Evolutionary conservation across 37 sponge, comb jelly and placozoan species (phyloP), one percentile per base, ranked within the genome.

Genomic region (Beroe ovata): DNA sequence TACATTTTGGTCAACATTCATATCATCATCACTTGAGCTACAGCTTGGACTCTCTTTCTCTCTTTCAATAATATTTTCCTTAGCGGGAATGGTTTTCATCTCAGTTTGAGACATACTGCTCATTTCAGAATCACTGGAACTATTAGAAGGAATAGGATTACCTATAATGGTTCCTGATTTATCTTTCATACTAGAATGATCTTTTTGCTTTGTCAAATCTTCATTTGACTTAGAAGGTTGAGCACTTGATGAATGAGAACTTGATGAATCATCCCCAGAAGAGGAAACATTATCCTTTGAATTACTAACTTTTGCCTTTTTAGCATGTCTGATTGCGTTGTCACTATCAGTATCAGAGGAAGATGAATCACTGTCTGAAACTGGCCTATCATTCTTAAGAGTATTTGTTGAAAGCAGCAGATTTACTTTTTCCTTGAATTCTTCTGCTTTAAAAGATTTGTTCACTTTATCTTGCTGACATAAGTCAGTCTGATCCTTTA

Each of bases 361-460:
- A n/a, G 69, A 66, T 66, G 69, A 66, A 66, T 66, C 69, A 66
- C 69, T 29, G 30, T 66, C 69, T 34, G 69, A 66, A 18, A 14
- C 35, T 33, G 30, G 18, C 54, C 11, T 11, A 47, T 47, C 54
- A 47, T 47, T 47, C 6, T 47, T 47, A 6, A 47, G 54, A 47
- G 6, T 47, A 47, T 47, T 11, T 47, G 6, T 47, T 47, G 54
- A 6, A 47, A 47, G 54, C 6, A 47, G 54, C 54, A 47, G 54
- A 47, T 47, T 47, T 16, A 47, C 54, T 11, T 47, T 47, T 47
- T 47, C 54, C 11, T 47, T 47, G 11, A 47, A 16, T 16, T 11
- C 11, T 11, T 47, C 54, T 47, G 54, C 11, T 11, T 47, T 47
- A 16, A 47, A 47, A 11, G 6, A 16, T 16, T 47, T 47, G 54